Conservation (phyloP, 2,113 vertebrate species). For the Cygnus buccinator region DNA sequence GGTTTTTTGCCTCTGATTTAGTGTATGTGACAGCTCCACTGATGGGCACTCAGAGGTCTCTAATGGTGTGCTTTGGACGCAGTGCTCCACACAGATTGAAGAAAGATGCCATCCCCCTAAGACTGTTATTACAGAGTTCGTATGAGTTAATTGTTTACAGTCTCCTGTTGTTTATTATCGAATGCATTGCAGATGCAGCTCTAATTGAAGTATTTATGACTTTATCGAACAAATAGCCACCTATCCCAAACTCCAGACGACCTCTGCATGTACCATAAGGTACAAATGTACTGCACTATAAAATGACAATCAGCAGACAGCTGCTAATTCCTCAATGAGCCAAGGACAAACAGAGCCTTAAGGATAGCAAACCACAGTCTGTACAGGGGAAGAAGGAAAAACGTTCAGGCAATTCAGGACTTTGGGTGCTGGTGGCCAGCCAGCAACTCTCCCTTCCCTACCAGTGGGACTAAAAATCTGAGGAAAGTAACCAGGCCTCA, state of each 20-base stretch:
- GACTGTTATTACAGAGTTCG: constrained; percentile 23
- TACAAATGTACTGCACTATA: neutral
- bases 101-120: neutral
- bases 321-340: neutral
- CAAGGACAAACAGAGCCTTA: neutral
- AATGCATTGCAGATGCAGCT: constrained; percentile 13
- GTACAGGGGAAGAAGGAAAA: neutral
- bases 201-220: neutral
- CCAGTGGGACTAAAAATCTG: neutral
- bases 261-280: neutral
- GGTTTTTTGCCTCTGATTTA: constrained; percentile 19
- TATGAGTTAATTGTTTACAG: constrained; percentile 22
- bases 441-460: neutral
- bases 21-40: neutral
- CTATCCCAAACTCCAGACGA: neutral
- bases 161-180: neutral
- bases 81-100: constrained; percentile 20
- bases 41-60: constrained; percentile 45
- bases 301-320: neutral
- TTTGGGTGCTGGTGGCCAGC: neutral
- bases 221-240: neutral
- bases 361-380: neutral
- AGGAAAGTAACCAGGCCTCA: neutral
- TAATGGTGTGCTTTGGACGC: neutral
- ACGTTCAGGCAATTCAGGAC: neutral